Evolutionary conservation across 2,113 vertebrate species (phyloP).

Genomic region (Dunckerocampus dactyliophorus): DNA sequence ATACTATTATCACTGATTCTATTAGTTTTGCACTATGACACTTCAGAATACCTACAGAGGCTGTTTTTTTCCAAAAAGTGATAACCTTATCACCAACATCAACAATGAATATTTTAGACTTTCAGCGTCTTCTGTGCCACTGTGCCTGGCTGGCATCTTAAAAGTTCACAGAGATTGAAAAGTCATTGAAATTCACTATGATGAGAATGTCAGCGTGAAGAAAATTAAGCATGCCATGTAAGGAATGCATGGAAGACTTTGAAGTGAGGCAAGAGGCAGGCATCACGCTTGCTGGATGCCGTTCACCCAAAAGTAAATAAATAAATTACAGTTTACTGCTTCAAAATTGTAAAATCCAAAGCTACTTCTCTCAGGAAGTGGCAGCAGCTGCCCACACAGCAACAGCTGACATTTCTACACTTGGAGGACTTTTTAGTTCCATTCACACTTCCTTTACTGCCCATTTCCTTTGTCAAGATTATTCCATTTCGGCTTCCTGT

Average conservation of each 20-base stretch:
- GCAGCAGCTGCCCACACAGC: slow-evolving; percentile 15
- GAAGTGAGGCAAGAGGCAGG: background rate
- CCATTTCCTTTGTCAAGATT: background rate
- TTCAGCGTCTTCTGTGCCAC: background rate
- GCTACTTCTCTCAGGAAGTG: background rate
- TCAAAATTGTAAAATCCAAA: background rate
- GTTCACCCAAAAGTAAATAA: background rate
- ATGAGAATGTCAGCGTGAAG: background rate
- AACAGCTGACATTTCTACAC: background rate
- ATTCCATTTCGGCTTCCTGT: background rate
- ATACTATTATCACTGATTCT: no score
- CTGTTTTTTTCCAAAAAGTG: no score
- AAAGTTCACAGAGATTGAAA: slow-evolving; percentile 6
- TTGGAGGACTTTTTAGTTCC: background rate
- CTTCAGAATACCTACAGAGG: no score
- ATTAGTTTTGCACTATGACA: no score
- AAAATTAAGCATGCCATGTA: background rate
- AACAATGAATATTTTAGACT: background rate
- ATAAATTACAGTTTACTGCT: background rate
- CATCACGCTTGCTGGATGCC: background rate
- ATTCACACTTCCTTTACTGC: background rate
- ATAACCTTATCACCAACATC: no score
- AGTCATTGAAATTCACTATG: background rate
- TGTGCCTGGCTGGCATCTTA: background rate
- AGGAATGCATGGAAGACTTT: background rate